Percentiles rank a stretch among this genome's conserved stretches.
Conservation (phyloP, 1,140 invertebrate species). For the Stegodyphus dumicola region DNA sequence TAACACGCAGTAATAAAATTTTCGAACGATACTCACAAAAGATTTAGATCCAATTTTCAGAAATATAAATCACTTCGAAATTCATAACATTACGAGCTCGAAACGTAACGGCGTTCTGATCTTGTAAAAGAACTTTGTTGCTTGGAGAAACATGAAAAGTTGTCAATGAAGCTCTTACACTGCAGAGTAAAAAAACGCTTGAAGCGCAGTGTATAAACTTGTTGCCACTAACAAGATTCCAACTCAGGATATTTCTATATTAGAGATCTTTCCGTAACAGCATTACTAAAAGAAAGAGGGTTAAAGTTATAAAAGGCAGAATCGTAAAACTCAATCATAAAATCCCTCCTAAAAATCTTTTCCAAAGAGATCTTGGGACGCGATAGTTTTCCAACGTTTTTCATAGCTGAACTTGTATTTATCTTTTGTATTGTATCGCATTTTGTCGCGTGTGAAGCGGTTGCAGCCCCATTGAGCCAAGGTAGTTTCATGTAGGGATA, state of each 20-base stretch:
- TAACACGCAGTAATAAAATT: not conserved
- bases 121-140: no score
- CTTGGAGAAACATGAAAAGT: no score
- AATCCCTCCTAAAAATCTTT: constrained; percentile 46
- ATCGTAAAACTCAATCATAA: constrained; percentile 58
- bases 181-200: not conserved
- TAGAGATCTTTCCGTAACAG: constrained; percentile 12
- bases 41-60: no score
- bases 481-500: no score
- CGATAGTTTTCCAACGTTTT: constrained; percentile 32
- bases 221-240: constrained; percentile 34
- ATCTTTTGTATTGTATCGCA: constrained; percentile 13
- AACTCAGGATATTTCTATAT: not conserved
- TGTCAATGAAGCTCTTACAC: no score
- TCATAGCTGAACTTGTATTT: constrained; percentile 12
- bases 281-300: constrained; percentile 14
- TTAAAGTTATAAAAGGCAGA: constrained; percentile 48
- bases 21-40: no score
- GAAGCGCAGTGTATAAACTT: constrained; percentile 20
- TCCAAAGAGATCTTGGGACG: constrained; percentile 43
- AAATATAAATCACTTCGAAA: no score
- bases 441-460: no score
- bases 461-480: no score
- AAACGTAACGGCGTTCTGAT: no score
- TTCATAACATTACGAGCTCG: no score